Percentiles rank a stretch among this genome's conserved stretches.
Conservation (phyloP, 2,113 vertebrate genomes). For the Rutilus rutilus region DNA sequence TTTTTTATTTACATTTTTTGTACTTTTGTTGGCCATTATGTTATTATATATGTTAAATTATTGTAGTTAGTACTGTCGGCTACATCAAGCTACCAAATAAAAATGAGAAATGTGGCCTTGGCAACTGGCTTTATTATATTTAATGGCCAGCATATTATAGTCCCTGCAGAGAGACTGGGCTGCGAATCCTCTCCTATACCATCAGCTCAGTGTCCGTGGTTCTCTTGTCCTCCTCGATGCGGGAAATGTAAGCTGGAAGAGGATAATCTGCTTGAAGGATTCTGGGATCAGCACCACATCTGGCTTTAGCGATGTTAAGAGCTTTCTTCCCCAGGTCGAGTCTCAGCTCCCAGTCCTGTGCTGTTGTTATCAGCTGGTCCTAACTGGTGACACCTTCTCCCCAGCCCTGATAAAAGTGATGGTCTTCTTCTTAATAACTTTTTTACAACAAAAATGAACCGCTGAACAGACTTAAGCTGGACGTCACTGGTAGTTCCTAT, state of each 20-base stretch:
- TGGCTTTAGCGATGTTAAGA: neutral
- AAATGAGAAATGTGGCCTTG: no score
- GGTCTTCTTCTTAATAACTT: neutral
- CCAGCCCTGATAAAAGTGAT: neutral
- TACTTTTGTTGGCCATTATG: no score
- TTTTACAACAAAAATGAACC: no score
- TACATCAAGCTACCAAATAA: no score
- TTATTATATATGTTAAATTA: no score
- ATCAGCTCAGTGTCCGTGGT: neutral
- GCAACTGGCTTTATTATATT: no score
- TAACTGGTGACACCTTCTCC: neutral
- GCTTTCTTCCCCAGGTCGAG: neutral
- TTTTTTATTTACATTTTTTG: no score
- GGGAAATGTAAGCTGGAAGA: neutral
- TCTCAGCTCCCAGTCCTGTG: neutral
- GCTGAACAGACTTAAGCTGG: no score
- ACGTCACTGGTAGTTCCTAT: no score
- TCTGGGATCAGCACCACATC: neutral
- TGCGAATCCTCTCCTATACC: neutral
- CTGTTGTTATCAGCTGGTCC: neutral
- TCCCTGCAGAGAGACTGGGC: neutral
- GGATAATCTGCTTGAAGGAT: neutral
- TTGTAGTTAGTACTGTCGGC: no score
- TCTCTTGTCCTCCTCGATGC: neutral
- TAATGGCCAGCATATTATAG: neutral